Evolutionary conservation across 2,113 vertebrate genomes (phyloP).

Genomic region (Nipponia nippon): DNA sequence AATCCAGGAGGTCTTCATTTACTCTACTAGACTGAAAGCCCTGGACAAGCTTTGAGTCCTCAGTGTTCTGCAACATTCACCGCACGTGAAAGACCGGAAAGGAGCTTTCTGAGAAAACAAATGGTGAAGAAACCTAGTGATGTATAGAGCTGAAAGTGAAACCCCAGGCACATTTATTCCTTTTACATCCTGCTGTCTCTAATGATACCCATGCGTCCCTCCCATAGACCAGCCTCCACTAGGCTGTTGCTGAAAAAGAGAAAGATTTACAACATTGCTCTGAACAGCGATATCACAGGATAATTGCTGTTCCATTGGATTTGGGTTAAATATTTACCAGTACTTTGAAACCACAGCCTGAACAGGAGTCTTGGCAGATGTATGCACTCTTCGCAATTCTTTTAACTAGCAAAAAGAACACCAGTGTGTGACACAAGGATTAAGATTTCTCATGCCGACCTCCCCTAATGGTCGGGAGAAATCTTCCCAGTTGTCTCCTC

Average conservation of each 20-base stretch:
- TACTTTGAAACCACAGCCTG: background rate
- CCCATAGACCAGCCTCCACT: background rate
- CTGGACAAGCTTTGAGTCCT: background rate
- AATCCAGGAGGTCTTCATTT: background rate
- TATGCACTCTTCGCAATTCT: background rate
- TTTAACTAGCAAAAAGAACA: background rate
- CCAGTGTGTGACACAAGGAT: background rate
- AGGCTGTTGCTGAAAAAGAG: background rate
- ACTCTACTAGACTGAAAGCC: background rate
- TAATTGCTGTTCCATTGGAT: background rate
- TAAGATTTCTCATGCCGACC: background rate
- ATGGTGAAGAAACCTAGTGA: background rate
- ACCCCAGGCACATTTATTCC: background rate
- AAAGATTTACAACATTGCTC: background rate
- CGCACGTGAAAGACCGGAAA: background rate
- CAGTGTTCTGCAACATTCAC: background rate
- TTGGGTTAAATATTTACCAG: constrained; percentile 10
- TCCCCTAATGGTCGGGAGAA: background rate
- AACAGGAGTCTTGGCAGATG: background rate
- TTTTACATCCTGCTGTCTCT: background rate
- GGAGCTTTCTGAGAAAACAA: background rate
- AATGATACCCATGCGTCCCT: background rate
- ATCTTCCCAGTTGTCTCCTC: background rate
- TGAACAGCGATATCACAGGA: background rate
- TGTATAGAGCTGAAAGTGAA: background rate